Evolutionary conservation across 2,797 vertebrate genomes (phyloP).

Genomic region (Epinephelus coioides): DNA sequence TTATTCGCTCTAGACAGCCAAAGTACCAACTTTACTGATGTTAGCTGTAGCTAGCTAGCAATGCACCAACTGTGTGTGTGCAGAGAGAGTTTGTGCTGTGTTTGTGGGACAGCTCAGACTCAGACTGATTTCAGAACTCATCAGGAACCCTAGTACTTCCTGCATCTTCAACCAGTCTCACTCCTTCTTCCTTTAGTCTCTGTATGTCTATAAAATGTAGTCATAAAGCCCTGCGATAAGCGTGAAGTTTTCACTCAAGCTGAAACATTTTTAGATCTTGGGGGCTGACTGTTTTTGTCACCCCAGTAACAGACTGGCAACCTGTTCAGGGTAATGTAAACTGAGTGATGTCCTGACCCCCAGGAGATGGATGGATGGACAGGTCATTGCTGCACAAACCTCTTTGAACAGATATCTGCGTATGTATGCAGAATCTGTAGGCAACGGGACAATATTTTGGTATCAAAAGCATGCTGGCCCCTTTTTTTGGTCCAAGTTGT

Average conservation of each 20-base stretch:
- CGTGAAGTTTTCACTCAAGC: not conserved
- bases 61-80: not conserved
- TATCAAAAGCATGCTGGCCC: not conserved
- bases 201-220: not conserved
- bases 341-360: too few relatives aligned
- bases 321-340: not conserved
- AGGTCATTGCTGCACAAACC: too few relatives aligned
- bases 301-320: not conserved
- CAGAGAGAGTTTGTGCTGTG: not conserved
- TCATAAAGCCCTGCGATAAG: not conserved
- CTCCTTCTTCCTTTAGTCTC: not conserved
- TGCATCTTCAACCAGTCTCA: not conserved
- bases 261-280: not conserved
- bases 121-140: not conserved
- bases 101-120: slow-evolving; percentile 8
- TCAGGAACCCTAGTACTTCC: not conserved
- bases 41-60: not conserved
- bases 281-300: not conserved
- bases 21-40: not conserved
- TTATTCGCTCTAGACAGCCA: not conserved
- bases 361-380: not conserved
- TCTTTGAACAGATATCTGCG: not conserved
- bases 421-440: not conserved
- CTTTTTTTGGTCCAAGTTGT: not conserved
- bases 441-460: not conserved